Conservation (phyloP, 2,797 vertebrate species). For the Eremophila alpestris region DNA sequence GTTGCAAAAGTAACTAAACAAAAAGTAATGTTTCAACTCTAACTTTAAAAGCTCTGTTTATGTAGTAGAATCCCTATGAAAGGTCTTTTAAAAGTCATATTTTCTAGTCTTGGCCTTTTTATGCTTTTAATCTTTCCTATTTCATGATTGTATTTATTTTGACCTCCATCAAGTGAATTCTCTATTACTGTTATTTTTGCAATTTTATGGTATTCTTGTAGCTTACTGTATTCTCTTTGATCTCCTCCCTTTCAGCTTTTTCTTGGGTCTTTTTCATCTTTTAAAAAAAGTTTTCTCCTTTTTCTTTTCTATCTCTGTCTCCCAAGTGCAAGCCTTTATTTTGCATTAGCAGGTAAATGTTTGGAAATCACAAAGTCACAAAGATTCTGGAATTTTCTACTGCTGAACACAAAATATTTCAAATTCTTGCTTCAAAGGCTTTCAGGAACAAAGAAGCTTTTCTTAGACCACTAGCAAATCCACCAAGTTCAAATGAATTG, state of each 20-base stretch:
- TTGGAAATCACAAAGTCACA: constrained; percentile 60
- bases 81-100: constrained; percentile 31
- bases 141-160: constrained; percentile 71
- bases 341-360: constrained; percentile 69
- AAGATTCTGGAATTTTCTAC: constrained; percentile 57
- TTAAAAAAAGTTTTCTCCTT: constrained; percentile 49
- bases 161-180: constrained; percentile 66
- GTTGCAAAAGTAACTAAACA: background rate
- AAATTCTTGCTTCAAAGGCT: constrained; percentile 74
- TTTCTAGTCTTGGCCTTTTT: constrained; percentile 56
- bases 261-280: constrained; percentile 67
- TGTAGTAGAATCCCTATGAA: background rate
- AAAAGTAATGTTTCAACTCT: background rate
- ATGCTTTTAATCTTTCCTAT: constrained; percentile 56
- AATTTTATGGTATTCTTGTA: constrained; percentile 72
- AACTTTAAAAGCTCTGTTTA: constrained; percentile 10
- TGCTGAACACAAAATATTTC: constrained; percentile 66
- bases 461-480: constrained; percentile 68
- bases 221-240: constrained; percentile 70
- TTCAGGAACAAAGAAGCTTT: constrained; percentile 77
- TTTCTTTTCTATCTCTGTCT: constrained; percentile 61
- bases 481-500: constrained; percentile 67
- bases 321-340: constrained; percentile 63
- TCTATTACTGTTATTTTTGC: constrained; percentile 74
- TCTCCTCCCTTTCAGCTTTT: constrained; percentile 71